Base-by-base conservation (phyloP, 2,113 vertebrate species). In the Isichthys henryi region DNA sequence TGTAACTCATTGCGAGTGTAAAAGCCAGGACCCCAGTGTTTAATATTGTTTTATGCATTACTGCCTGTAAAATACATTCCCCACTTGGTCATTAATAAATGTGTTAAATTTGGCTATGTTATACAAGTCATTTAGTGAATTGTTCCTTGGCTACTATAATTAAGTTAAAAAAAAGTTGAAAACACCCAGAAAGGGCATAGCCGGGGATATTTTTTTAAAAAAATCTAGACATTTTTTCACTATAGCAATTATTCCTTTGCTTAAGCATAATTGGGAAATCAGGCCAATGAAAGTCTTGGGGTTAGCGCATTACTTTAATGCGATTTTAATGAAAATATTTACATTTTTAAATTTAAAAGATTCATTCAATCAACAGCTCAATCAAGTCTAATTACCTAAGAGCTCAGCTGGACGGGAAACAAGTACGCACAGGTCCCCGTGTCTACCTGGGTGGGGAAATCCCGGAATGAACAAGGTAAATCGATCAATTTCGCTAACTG, bases 311-410 rank as follows among this genome's bases (percentile, higher is more conserved):
- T 80, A 39, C 35, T 80, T 80, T 80, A 80, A 80, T 80, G 74
- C 43, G 74, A 35, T 80, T 80, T 80, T 80, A 80, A 80, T 80
- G 74, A 80, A 80, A 80, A 80, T 80, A 80, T 80, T 80, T 80
- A 80, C 74, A 80, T 80, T 80, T 70, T 80, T 80, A 80, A 80
- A 80, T 80, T 43, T 80, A 80, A 80, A 39, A 80, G 74, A 80
- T 80, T 80, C 74, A 80, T 80, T 80, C 74, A 80, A 43, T 80
- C 74, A 80, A 80, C 31, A 80, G 74, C 74, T 80, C 74, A 80
- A 80, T 80, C 74, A 80, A 80, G 74, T 35, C 74, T 80, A 80
- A 80, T 80, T 80, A 19, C 74, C 74, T 43, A 80, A 80, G 74
- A 80, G 74, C 74, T 80, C 74, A 80, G 74, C 17, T 80, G 74